Conservation (phyloP, 2,888 invertebrate genomes). For the Noctua fimbriata region DNA sequence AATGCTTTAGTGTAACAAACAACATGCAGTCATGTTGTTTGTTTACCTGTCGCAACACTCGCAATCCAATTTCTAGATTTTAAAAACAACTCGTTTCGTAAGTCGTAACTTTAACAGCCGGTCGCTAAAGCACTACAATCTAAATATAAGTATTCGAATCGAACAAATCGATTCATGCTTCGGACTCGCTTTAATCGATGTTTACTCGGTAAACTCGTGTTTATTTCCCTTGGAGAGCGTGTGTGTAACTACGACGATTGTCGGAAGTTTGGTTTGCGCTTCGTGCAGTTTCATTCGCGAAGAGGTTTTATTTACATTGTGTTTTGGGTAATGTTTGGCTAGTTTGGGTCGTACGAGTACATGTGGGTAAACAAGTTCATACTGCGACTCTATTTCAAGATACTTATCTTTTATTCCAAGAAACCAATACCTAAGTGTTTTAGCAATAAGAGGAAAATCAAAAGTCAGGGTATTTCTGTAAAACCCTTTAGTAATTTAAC, state of each 20-base stretch:
- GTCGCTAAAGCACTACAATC: slow-evolving; percentile 24
- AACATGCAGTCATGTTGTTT: too few species aligned
- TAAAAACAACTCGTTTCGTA: slow-evolving; percentile 37
- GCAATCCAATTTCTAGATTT: slow-evolving; percentile 17
- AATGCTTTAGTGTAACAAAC: too few species aligned
- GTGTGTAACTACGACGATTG: slow-evolving; percentile 31
- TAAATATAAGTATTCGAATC: slow-evolving; percentile 50
- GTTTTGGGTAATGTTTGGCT: slow-evolving; percentile 10
- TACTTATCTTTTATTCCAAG: background rate
- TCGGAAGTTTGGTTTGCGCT: slow-evolving; percentile 22
- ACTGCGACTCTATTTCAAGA: background rate
- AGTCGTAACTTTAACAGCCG: slow-evolving; percentile 18
- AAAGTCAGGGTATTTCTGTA: background rate
- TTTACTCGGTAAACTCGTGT: slow-evolving; percentile 49
- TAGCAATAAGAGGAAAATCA: background rate
- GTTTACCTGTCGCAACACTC: slow-evolving; percentile 16
- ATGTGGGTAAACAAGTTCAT: slow-evolving; percentile 11
- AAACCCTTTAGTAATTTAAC: background rate
- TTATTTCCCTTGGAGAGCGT: slow-evolving; percentile 48
- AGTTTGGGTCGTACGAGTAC: background rate
- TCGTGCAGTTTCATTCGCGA: slow-evolving; percentile 19
- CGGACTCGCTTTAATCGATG: slow-evolving; percentile 49
- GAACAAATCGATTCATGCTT: slow-evolving; percentile 48
- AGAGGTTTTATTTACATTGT: slow-evolving; percentile 39
- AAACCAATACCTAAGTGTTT: background rate